Percentiles rank a stretch among this genome's conserved stretches.
These are phyloP conservation scores for Deroplatys truncata DNA, from an alignment of 2,888 invertebrate genomes.

Conservation along the genomic window DNA sequence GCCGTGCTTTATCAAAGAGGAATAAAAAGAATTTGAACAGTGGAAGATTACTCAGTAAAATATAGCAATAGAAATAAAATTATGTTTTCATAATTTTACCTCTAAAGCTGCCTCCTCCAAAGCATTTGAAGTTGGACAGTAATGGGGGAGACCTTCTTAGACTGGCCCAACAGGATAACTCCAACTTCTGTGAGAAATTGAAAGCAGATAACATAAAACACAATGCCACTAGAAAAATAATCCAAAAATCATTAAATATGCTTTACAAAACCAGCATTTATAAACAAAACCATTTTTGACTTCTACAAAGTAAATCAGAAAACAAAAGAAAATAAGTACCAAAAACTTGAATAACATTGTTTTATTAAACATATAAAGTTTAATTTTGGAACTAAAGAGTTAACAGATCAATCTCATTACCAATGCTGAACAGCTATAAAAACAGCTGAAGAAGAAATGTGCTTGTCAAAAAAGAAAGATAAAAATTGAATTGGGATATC, in stretches of 20 bases:
- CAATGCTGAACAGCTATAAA: no score
- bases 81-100: not conserved
- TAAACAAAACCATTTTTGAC: no score
- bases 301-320: no score
- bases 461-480: no score
- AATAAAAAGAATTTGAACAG: not conserved
- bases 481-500: no score
- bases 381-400: no score
- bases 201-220: not conserved
- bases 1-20: not conserved
- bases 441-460: no score
- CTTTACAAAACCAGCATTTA: not conserved
- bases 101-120: not conserved
- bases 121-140: not conserved
- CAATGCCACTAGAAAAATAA: not conserved
- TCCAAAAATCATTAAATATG: not conserved
- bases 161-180: not conserved
- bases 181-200: not conserved
- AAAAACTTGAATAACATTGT: no score
- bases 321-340: no score
- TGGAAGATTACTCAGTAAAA: not conserved
- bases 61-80: not conserved
- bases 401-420: no score
- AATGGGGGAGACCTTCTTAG: not conserved
- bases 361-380: no score